phyloP scores from a whole-genome alignment of 2,113 vertebrate genomes.

The Hassar affinis region DNA sequence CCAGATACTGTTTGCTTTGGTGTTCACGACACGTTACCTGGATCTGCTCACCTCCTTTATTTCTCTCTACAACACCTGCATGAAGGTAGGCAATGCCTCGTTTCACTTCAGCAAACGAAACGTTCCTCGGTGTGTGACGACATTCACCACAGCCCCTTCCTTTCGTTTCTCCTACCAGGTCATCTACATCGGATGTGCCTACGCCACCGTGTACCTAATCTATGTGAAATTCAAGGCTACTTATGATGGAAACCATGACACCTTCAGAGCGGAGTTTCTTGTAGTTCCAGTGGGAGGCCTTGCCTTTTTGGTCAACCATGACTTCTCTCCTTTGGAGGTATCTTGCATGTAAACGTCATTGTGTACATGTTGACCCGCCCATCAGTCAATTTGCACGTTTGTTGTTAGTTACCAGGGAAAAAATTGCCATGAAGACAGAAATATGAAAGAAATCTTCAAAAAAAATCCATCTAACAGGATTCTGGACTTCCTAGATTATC shows the following conservation, averaged over 20 bases:
- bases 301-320: conserved; percentile 93
- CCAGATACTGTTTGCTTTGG: conserved; percentile 95
- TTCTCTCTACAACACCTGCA: conserved; percentile 94
- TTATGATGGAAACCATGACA: conserved; percentile 97
- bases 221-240: conserved; percentile 97
- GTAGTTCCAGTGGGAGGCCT: conserved; percentile 94
- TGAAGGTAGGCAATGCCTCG: conserved; percentile 86
- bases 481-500: too few relatives aligned
- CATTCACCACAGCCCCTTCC: neutral
- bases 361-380: neutral
- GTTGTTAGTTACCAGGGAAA: neutral
- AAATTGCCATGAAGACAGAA: too few relatives aligned
- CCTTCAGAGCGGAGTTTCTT: conserved; percentile 95
- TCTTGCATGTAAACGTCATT: neutral
- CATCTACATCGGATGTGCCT: conserved; percentile 92
- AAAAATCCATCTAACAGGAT: too few relatives aligned
- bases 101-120: neutral
- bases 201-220: conserved; percentile 94
- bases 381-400: neutral
- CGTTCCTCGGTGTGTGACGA: neutral
- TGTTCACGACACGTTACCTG: conserved; percentile 97
- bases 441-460: too few relatives aligned
- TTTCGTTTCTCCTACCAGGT: conserved; percentile 68
- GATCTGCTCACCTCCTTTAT: conserved; percentile 96
- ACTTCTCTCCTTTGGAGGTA: conserved; percentile 94